Evolutionary conservation across 2,113 vertebrate species (phyloP).

Genomic region (Cyanoderma ruficeps): DNA sequence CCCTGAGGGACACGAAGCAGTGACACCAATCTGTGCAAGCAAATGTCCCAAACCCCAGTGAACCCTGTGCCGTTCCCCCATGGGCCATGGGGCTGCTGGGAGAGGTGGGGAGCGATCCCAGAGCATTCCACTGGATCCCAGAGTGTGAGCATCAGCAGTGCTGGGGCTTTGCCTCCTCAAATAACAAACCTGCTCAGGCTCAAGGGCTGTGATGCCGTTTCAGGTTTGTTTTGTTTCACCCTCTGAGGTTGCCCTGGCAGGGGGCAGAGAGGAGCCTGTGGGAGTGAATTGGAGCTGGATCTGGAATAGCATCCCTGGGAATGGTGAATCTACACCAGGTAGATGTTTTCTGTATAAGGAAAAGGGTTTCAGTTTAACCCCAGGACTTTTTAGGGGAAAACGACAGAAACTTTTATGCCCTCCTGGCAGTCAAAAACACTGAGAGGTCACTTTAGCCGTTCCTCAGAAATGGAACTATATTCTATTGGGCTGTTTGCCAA

Average conservation of each 20-base stretch:
- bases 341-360: too few relatives aligned
- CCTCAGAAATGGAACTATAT: too few relatives aligned
- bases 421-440: too few relatives aligned
- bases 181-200: neutral
- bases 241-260: neutral
- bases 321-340: neutral
- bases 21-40: neutral
- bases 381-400: too few relatives aligned
- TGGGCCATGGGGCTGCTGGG: fast-evolving
- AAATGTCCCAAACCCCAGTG: neutral
- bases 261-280: fast-evolving
- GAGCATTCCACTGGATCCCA: neutral
- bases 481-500: too few relatives aligned
- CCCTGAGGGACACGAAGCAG: neutral
- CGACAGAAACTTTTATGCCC: too few relatives aligned
- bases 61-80: fast-evolving
- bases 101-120: neutral
- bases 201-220: neutral
- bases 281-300: neutral
- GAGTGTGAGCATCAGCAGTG: fast-evolving
- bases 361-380: too few relatives aligned
- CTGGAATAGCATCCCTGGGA: neutral
- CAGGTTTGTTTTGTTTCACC: neutral
- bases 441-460: too few relatives aligned
- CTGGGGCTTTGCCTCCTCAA: neutral